A percentile compares a stretch with the other conserved stretches of the same genome.
These are phyloP conservation scores for Willowsia nigromaculata DNA, from an alignment of 2,888 invertebrate species.

Conservation along the genomic window DNA sequence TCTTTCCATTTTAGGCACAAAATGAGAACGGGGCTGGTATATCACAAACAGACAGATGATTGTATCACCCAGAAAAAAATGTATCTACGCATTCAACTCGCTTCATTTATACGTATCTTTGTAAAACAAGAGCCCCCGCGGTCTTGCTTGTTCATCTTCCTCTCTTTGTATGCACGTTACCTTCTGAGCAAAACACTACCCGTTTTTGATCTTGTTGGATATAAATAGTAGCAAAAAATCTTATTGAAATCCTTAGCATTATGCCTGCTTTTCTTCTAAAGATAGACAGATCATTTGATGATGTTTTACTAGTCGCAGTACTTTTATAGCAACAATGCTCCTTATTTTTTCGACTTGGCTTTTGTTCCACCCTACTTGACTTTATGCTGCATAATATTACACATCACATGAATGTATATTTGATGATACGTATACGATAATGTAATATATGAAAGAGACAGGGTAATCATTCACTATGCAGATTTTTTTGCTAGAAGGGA, in stretches of 20 bases:
- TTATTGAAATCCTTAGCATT: background rate
- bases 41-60: conserved; percentile 7
- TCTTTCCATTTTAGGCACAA: too few relatives aligned
- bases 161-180: background rate
- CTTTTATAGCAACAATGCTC: background rate
- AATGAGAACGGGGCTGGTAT: too few relatives aligned
- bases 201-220: background rate
- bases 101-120: conserved; percentile 18
- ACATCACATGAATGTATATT: background rate
- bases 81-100: background rate
- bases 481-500: conserved; percentile 57
- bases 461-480: conserved; percentile 50
- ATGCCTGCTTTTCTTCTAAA: background rate
- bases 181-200: background rate
- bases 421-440: background rate
- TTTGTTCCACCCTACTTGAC: too few relatives aligned
- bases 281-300: background rate
- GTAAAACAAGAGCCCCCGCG: conserved; percentile 49
- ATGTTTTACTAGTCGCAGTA: background rate
- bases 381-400: background rate
- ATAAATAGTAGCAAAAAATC: background rate
- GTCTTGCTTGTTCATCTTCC: conserved; percentile 28
- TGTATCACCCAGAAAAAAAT: background rate
- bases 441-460: conserved; percentile 25
- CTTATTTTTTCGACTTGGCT: background rate